Base-by-base conservation (phyloP, 2,797 vertebrate genomes). In the Girardinus metallicus region DNA sequence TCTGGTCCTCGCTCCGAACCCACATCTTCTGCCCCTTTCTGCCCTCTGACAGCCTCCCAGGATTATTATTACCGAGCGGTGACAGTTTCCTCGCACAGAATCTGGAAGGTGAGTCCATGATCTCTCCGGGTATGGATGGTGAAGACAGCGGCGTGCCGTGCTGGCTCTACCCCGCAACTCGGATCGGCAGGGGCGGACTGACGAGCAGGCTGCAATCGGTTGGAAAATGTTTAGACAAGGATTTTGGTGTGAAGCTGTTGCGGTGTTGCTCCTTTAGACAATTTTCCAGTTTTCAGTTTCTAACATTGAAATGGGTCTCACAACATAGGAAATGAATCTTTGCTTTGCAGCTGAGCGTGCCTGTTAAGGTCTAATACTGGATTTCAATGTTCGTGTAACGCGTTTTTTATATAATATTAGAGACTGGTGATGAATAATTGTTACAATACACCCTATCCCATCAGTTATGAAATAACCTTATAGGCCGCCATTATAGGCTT, bases 51-150 rank as follows among this genome's bases (percentile, higher is more conserved):
- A 88, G 71, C 82, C 36, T 60, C 87, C 79, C 79, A 77, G 95
- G 94, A 96, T 95, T 95, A 94, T 86, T 85, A 68, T 68, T 29
- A 41, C 8, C 87, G 43, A 78, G 76, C 89, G 18, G 34, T 29
- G 1, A 84, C 12, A 26, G 90, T 90, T 94, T 93, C 89, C 82
- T 81, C 77, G 78, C 82, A n/a, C 77, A 90, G 57, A 80, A 62
- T 81, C 87, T 47, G 78, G 68, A 57, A 84, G 93, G 95, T 96
- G 79, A 92, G 94, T 86, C 79, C 0, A 1, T 23, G 2, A 18
- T 73, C 72, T 36, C 3, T 1, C 6, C 55, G 80, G 12, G n/a
- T 53, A 39, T 47, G 31, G 21, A 0, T 23, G 29, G 46, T 60
- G 78, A 23, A 9, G 1, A 68, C 64, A 78, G 72, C 75, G 23